Conservation (phyloP, 2,797 vertebrate genomes). For the Melopsittacus undulatus region DNA sequence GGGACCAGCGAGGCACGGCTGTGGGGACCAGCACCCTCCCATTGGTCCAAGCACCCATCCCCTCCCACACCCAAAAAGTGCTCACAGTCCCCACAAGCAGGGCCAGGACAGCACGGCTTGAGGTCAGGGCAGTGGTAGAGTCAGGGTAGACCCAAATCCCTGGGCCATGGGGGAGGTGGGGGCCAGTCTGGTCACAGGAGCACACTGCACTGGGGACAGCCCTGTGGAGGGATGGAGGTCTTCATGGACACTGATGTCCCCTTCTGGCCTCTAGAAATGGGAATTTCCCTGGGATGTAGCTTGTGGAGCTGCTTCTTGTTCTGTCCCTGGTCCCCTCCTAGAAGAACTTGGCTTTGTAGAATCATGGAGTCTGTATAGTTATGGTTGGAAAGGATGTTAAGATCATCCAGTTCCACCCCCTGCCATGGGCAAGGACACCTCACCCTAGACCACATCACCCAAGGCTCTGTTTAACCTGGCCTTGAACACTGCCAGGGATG, state of each 20-base stretch:
- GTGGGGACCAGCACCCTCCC: not conserved
- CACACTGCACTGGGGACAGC: rapidly evolving
- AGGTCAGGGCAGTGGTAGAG: not conserved
- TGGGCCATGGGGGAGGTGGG: rapidly evolving
- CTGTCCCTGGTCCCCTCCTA: not conserved
- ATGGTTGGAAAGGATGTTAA: not conserved
- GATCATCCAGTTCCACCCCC: not conserved
- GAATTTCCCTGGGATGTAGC: not conserved
- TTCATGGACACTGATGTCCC: not conserved
- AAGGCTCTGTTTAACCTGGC: not conserved
- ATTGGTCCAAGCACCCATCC: not conserved
- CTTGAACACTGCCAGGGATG: not conserved
- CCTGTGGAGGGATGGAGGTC: not conserved
- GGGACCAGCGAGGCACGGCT: not conserved
- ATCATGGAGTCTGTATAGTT: not conserved
- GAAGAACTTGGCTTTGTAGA: not conserved
- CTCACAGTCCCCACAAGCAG: not conserved
- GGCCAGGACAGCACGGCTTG: not conserved
- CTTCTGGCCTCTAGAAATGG: not conserved
- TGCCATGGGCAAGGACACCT: not conserved
- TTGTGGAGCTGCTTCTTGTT: not conserved
- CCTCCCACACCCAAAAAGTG: not conserved
- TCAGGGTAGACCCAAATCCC: not conserved
- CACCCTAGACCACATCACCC: not conserved
- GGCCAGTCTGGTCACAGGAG: not conserved